Evolutionary conservation across 2,113 vertebrate genomes (phyloP).

Genomic region (Vicugna pacos): DNA sequence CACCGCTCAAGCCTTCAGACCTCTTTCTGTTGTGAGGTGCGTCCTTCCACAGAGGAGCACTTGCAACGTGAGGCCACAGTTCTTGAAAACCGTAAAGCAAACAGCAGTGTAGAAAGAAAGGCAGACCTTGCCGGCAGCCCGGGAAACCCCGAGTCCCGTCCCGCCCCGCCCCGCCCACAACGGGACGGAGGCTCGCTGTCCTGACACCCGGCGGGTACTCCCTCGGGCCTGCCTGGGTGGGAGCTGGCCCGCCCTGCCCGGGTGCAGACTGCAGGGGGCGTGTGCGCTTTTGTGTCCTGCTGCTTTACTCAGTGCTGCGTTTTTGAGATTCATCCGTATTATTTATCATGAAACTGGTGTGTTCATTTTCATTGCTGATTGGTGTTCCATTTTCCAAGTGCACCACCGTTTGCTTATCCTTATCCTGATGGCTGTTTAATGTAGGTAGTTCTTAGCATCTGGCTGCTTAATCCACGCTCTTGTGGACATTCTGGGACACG

Average conservation of each 20-base stretch:
- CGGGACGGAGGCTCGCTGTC: neutral
- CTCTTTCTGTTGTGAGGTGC: neutral
- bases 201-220: neutral
- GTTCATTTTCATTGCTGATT: neutral
- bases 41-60: neutral
- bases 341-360: neutral
- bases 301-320: neutral
- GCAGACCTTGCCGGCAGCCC: neutral
- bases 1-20: neutral
- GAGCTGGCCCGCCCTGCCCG: neutral
- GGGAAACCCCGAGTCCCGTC: neutral
- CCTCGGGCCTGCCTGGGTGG: neutral
- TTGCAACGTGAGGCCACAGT: too few relatives aligned
- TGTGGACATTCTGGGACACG: neutral
- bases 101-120: neutral
- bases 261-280: neutral
- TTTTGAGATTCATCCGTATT: neutral
- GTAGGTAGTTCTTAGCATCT: neutral
- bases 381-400: neutral
- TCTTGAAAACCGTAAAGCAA: neutral
- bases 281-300: neutral
- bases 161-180: too few relatives aligned
- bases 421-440: neutral
- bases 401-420: neutral
- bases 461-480: neutral